These are phyloP conservation scores for Sakesphorus luctuosus DNA, from an alignment of 2,113 vertebrate genomes.

Conservation along the genomic window DNA sequence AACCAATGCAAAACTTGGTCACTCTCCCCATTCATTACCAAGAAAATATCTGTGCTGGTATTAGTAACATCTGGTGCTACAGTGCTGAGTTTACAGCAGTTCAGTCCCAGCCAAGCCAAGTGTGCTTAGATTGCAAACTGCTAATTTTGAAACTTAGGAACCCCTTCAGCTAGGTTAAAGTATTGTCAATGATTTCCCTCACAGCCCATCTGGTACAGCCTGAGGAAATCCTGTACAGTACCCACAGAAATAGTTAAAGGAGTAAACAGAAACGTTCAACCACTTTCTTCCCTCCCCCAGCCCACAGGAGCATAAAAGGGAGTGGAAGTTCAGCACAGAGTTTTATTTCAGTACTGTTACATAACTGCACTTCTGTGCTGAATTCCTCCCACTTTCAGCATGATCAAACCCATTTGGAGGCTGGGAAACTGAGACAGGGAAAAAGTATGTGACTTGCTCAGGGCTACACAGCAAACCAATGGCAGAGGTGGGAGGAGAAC, in stretches of 20 bases:
- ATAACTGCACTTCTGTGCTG: not conserved
- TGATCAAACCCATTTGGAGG: not conserved
- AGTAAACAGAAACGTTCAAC: not conserved
- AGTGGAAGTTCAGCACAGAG: not conserved
- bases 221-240: not conserved
- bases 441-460: conserved; percentile 33
- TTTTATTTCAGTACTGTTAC: not conserved
- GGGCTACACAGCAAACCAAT: not conserved
- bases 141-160: conserved; percentile 26
- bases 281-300: not conserved
- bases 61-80: not conserved
- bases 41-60: not conserved
- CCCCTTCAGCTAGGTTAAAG: not conserved
- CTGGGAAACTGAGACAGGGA: not conserved
- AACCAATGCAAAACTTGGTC: not conserved
- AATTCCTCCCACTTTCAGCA: not conserved
- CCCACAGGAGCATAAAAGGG: not conserved
- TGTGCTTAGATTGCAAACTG: not conserved
- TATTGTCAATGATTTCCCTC: not conserved
- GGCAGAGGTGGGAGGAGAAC: conserved; percentile 10
- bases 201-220: not conserved
- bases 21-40: not conserved
- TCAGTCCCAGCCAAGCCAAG: not conserved
- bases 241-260: not conserved
- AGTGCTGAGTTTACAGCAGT: not conserved